Evolutionary conservation across 2,888 invertebrate species (phyloP).

Genomic region (Apotomis capreana): DNA sequence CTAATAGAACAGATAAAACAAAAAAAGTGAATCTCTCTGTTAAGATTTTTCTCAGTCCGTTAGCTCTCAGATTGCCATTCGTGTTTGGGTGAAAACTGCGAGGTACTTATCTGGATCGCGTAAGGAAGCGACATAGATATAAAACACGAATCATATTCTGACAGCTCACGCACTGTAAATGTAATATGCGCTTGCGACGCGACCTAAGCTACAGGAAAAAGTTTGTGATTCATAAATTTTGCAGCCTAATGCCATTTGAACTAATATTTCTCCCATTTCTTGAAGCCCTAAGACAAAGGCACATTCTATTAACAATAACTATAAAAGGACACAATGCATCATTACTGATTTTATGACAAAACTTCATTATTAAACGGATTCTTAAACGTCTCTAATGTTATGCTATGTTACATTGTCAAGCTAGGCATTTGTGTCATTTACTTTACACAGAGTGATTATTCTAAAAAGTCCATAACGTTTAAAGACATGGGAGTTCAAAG

Average conservation of each 20-base stretch:
- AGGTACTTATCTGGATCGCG: too few relatives aligned
- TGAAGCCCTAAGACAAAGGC: conserved; percentile 10
- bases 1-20: too few relatives aligned
- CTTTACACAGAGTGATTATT: neutral
- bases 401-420: conserved; percentile 14
- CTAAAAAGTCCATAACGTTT: neutral
- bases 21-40: too few relatives aligned
- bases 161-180: too few relatives aligned
- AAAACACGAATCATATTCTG: too few relatives aligned
- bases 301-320: conserved; percentile 14
- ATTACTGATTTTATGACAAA: neutral
- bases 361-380: neutral
- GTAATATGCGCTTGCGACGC: too few relatives aligned
- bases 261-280: neutral
- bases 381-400: conserved; percentile 14
- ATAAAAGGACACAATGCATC: conserved; percentile 8
- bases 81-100: too few relatives aligned
- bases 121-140: too few relatives aligned
- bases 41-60: too few relatives aligned
- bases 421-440: neutral
- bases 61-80: too few relatives aligned
- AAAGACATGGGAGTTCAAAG: too few relatives aligned
- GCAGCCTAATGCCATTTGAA: conserved; percentile 7
- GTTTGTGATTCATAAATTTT: neutral
- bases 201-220: too few relatives aligned